Percentiles rank a stretch among this genome's conserved stretches.
Evolutionary conservation across 2,113 vertebrate genomes (phyloP).

Genomic region (Glaucomys volans): DNA sequence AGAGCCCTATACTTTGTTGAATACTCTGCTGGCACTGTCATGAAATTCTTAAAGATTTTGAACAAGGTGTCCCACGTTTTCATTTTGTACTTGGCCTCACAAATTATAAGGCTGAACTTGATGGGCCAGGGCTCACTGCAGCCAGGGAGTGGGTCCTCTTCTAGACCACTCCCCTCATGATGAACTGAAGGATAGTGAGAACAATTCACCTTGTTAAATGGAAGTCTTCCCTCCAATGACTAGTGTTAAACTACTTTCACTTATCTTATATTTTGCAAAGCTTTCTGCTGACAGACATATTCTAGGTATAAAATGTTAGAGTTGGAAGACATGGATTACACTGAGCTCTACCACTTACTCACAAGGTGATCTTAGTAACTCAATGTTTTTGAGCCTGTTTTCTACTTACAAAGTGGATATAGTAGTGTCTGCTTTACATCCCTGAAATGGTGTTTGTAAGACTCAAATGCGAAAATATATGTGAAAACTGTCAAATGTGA

Average conservation of each 20-base stretch:
- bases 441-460: neutral
- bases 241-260: neutral
- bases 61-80: neutral
- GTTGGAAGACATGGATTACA: neutral
- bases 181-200: neutral
- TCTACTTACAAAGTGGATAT: neutral
- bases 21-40: neutral
- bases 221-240: neutral
- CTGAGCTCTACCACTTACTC: neutral
- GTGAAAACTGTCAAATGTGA: neutral
- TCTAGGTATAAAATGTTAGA: neutral
- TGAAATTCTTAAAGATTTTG: slow-evolving; percentile 46
- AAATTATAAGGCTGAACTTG: neutral
- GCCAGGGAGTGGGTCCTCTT: neutral
- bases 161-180: neutral
- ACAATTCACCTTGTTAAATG: neutral
- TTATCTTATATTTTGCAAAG: neutral
- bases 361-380: neutral
- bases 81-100: neutral
- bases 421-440: neutral
- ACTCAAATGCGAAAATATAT: neutral
- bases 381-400: neutral
- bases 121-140: neutral
- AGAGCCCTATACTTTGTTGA: neutral
- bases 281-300: neutral